A percentile compares a stretch with the other conserved stretches of the same genome.
Evolutionary conservation across 1,140 invertebrate species (phyloP).

Genomic region (Atopsyche davidsoni): DNA sequence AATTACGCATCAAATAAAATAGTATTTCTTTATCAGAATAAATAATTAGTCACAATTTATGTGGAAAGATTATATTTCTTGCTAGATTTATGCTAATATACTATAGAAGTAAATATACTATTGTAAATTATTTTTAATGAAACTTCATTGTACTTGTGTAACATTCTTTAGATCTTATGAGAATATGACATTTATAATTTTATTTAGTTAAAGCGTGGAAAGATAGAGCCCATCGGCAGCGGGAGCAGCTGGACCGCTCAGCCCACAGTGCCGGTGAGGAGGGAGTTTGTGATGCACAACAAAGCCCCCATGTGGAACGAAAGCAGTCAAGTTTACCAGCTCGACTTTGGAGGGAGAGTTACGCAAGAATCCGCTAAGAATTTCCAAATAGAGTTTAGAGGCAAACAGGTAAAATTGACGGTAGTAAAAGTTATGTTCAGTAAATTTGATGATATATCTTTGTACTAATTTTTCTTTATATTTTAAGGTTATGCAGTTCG

Average conservation of each 20-base stretch:
- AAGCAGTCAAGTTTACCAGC: conserved; percentile 96
- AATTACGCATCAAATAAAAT: too few relatives aligned
- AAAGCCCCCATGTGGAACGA: conserved; percentile 99
- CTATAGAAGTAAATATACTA: too few relatives aligned
- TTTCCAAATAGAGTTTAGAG: conserved; percentile 97
- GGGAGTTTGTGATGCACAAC: conserved; percentile 94
- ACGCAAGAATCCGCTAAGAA: conserved; percentile 99
- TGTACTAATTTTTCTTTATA: conserved; percentile 14
- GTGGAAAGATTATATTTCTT: neutral
- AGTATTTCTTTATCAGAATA: too few relatives aligned
- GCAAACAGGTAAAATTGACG: conserved; percentile 73
- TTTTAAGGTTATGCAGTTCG: conserved; percentile 97
- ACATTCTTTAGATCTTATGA: neutral
- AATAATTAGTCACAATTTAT: neutral
- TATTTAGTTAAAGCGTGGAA: conserved; percentile 57
- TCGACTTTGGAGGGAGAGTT: conserved; percentile 98
- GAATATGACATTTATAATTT: too few relatives aligned
- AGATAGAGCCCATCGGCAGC: conserved; percentile 51
- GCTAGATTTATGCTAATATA: too few relatives aligned
- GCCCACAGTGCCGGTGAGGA: conserved; percentile 47
- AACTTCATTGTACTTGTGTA: neutral
- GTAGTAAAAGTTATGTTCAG: neutral
- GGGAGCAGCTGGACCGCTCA: conserved; percentile 34
- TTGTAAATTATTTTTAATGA: neutral
- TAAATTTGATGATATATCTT: neutral